Base-by-base conservation (phyloP, 2,797 vertebrate genomes). In the Tamandua tetradactyla region DNA sequence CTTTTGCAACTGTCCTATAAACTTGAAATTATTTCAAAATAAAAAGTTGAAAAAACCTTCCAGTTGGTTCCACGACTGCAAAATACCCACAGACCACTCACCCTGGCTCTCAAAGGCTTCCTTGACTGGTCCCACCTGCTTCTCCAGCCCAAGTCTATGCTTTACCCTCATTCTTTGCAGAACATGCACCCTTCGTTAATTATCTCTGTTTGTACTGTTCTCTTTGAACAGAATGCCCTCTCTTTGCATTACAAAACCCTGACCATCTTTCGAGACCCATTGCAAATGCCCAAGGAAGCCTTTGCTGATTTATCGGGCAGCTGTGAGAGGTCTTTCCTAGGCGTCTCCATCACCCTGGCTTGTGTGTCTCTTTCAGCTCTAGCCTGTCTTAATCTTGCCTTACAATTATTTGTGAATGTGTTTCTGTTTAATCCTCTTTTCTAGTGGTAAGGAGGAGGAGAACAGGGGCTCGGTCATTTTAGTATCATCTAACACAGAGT, bases 321-420 rank as follows among this genome's bases (percentile, higher is more conserved):
- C 75, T 27, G 27, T 3, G 27, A 32, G 20, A 17, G 32, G 10
- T 57, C 57, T 79, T 68, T 35, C 32, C 68, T 52, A 2, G 9
- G 80, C n/a, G 25, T 74, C 42, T 30, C 42, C 20, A 8, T 40
- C 22, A 42, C 76, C 35, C 35, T 57, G 27, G 27, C n/a, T 30
- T 79, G 11, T 27, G 23, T 0, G 66, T 79, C 49, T 76, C 75
- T 91, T 44, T 80, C 75, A 52, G 66, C 15, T 1, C 66, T 23
- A 12, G 66, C 80, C 66, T 49, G 61, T 37, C 80, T 91, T 84
- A 91, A 57, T 75, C 93, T 87, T 84, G 80, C 66, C 37, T 87
- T 59, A 15, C 32, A 44, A 44, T 91, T 69, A 57, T 71, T 66
- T 93, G 87, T 10, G 47, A 84, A 81, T 1, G 6, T n/a, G 9